phyloP scores from a whole-genome alignment of 2,113 vertebrate species.

The Dasyurus viverrinus region DNA sequence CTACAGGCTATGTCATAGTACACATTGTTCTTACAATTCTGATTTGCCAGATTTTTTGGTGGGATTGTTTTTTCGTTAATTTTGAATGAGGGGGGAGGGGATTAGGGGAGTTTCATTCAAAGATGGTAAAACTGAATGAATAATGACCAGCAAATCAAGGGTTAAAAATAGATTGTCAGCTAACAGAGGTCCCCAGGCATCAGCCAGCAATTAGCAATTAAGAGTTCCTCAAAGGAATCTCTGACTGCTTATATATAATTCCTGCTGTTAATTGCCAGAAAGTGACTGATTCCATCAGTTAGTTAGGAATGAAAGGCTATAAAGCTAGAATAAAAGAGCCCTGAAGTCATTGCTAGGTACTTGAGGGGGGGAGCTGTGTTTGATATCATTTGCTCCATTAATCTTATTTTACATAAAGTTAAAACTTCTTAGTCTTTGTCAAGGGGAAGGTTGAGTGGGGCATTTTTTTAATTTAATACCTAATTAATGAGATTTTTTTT shows the following conservation, averaged over 20 bases:
- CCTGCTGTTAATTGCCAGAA: background rate
- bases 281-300: background rate
- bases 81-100: fast-evolving
- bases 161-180: background rate
- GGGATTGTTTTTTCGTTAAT: background rate
- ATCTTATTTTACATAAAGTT: background rate
- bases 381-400: background rate
- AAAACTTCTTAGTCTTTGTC: background rate
- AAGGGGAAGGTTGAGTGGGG: background rate
- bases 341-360: background rate
- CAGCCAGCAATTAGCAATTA: constrained; percentile 16
- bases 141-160: background rate
- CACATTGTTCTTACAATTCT: constrained; percentile 13
- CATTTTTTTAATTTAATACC: background rate
- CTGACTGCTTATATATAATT: background rate
- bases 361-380: background rate
- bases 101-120: background rate
- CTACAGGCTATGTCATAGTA: background rate
- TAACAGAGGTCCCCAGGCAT: background rate
- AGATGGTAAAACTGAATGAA: background rate
- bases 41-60: background rate
- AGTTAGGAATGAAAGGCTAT: no score
- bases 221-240: constrained; percentile 4
- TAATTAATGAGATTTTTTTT: background rate
- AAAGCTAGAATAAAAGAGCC: background rate